phyloP scores from a whole-genome alignment of 1,140 invertebrate species.

The Rhagoletis pomonella region DNA sequence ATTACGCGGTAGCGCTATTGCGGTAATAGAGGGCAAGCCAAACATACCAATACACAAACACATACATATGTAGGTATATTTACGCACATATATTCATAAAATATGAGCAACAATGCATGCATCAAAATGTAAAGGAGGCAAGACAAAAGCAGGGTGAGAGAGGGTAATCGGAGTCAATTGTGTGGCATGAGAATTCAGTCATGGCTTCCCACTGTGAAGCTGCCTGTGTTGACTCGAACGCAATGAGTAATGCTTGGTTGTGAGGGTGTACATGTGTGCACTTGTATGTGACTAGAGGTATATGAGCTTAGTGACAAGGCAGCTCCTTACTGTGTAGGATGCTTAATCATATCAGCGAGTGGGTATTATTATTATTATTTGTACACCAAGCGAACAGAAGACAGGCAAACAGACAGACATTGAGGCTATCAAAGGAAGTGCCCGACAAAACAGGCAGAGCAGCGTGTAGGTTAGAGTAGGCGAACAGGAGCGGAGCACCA shows the following conservation, averaged over 20 bases:
- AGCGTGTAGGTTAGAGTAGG: neutral
- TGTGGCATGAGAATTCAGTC: neutral
- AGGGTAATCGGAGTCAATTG: neutral
- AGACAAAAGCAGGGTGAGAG: neutral
- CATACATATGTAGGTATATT: neutral
- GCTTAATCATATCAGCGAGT: constrained; percentile 49
- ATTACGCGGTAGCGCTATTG: neutral
- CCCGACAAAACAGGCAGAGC: neutral
- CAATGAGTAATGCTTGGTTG: neutral
- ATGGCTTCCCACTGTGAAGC: neutral
- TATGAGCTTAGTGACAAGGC: neutral
- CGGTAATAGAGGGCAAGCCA: neutral
- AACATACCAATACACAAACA: neutral
- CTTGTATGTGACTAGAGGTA: too few species aligned
- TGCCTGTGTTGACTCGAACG: neutral
- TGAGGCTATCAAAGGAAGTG: constrained; percentile 39
- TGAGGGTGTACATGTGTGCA: too few species aligned
- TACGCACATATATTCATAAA: neutral
- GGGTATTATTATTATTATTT: constrained; percentile 47
- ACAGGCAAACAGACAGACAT: neutral
- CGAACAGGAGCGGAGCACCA: neutral
- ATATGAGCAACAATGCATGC: neutral
- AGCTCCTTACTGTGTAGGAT: neutral
- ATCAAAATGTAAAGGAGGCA: neutral
- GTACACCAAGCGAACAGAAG: neutral